A percentile compares a stretch with the other conserved stretches of the same genome.
These are phyloP conservation scores for Pissodes strobi DNA, from an alignment of 1,140 invertebrate genomes.

Conservation along the genomic window DNA sequence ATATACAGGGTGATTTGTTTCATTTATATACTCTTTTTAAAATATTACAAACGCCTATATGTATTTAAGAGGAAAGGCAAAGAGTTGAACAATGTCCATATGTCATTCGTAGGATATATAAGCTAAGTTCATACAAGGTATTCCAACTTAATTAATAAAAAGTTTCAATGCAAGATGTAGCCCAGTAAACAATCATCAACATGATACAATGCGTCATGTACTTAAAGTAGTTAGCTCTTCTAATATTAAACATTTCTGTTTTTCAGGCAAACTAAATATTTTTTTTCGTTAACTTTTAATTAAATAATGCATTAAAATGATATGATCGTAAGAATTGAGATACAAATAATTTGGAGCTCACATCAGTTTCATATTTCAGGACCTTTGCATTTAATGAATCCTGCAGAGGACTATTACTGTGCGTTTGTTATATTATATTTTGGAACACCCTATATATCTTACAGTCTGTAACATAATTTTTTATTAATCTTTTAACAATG, in stretches of 20 bases:
- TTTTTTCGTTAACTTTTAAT: neutral
- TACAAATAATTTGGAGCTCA: too few relatives aligned
- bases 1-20: slow-evolving; percentile 18
- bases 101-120: slow-evolving; percentile 20
- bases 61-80: slow-evolving; percentile 39
- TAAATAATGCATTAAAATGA: neutral
- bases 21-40: slow-evolving; percentile 33
- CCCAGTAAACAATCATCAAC: neutral
- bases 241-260: neutral
- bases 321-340: too few relatives aligned
- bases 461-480: slow-evolving; percentile 26
- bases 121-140: too few relatives aligned
- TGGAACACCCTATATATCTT: slow-evolving; percentile 15
- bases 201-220: neutral
- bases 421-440: neutral
- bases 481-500: slow-evolving; percentile 30
- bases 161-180: neutral
- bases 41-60: slow-evolving; percentile 41
- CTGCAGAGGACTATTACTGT: neutral
- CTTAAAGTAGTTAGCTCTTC: neutral
- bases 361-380: too few relatives aligned
- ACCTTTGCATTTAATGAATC: too few relatives aligned
- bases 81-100: slow-evolving; percentile 40
- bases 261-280: slow-evolving; percentile 7
- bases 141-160: neutral